Base-by-base conservation (phyloP, 2,888 invertebrate genomes). In the Uloborus plumipes region DNA sequence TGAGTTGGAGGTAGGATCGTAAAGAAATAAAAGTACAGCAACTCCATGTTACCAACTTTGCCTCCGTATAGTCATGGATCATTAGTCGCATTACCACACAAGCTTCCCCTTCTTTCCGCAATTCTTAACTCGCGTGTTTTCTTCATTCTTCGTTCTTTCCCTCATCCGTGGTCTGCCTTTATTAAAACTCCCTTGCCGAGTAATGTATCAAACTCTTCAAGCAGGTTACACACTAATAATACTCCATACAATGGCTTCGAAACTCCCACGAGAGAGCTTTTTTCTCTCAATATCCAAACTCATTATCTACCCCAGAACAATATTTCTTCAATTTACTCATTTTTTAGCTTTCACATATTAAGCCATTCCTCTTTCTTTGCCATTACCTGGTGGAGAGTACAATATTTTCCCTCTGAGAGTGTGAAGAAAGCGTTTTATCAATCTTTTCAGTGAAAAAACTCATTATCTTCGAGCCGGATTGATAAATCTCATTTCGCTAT, bases 201-300 rank as follows among this genome's bases (percentile, higher is more conserved):
- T 76, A 82, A 82, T 82, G 81, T 53, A 82, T 75, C 71, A 76
- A 81, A 74, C 80, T 58, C 55, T 71, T 78, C 75, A 67, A 66
- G 66, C 72, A 64, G 51, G 66, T 66, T 66, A 49, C 66, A 65
- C 77, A 71, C 78, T 78, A 78, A 78, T 78, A 78, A 78, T 72
- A 66, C 59, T 53, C 69, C 71, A 58, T 71, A 71, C 78, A 71
- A 71, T 71, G 71, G 71, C 71, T 58, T 51, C 50, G n/a, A 18
- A n/a, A 20, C 20, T 26, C 20, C 20, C 55, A 18, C 18, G 18
- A 20, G 55, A 11, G 18, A 16, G 55, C 18, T 55, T 55, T 66
- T 16, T 51, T 50, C 66, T 51, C 49, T 51, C 66, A 66, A 49
- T 59, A 67, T 64, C 55, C 70, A 65, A 58, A 39, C 78, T 78